Evolutionary conservation across 1,140 invertebrate genomes (phyloP), one percentile per base, ranked within the genome.

Genomic region (Goniozus legneri): DNA sequence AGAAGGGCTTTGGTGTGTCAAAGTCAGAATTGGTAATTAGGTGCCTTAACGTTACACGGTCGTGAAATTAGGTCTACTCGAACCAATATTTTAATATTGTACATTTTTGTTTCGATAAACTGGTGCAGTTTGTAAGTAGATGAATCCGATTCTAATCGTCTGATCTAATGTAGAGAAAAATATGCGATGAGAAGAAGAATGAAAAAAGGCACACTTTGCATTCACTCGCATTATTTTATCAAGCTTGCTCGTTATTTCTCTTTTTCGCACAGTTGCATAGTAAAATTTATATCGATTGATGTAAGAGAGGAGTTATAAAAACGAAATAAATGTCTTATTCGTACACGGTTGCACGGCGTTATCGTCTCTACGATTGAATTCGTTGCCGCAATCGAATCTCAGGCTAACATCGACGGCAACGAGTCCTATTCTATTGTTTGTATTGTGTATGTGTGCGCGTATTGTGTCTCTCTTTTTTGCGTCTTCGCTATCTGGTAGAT

Each of bases 1-100:
- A 48, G 51, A 60, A n/a, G n/a, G 52, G 45, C 43, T 50, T 47
- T 57, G 54, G 38, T 56, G 41, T 51, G 42, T 53, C 54, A 27
- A n/a, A n/a, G 47, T 50, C 40, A 41, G 12, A 53, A 21, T 50
- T 41, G 57, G 47, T 58, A 59, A 58, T 54, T 51, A 54, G 46
- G 35, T 58, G 41, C 13, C 34, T 54, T 36, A 22, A 42, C 43
- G 36, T 45, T 50, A 48, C 41, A 47, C 34, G 37, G 10, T 54
- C 14, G 21, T 7, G 2, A 16, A 24, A n/a, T 21, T 3, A 16
- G 35, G 13, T n/a, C 8, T 38, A 44, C 15, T 20, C 36, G n/a
- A 34, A 7, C 32, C 27, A 22, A 15, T 39, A 20, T 19, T 18
- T 36, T 20, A 35, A 34, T 20, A 30, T 33, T 42, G 8, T 20